Evolutionary conservation across 2,113 vertebrate genomes (phyloP), one percentile per base, ranked within the genome.

Genomic region (Echinops telfairi): DNA sequence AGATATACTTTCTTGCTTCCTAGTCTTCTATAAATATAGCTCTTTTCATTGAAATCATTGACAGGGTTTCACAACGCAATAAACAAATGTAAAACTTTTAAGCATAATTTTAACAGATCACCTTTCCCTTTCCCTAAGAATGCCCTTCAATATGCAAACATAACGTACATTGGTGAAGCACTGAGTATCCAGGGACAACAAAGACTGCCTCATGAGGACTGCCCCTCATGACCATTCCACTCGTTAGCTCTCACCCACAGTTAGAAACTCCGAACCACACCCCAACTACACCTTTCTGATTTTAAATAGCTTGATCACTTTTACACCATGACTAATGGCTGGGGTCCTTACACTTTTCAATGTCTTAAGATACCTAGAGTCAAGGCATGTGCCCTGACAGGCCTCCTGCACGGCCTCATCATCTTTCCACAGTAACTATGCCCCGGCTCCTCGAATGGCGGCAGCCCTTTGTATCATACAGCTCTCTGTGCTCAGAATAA

Each of bases 61-160:
- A 68, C n/a, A 86, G 27, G 22, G 73, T 83, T 90, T 93, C 70
- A 93, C 71, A 84, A 83, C 92, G 76, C 19, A 89, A 92, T 86
- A 91, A 77, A 87, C 58, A 90, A 82, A 47, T 14, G 94, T 40
- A 87, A 90, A 83, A 88, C 36, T 77, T 23, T 23, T 76, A 68
- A 89, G 94, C 7, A 71, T 81, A 77, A 70, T 38, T 80, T 91
- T 43, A 73, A 53, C 71, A 89, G 33, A 64, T 47, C n/a, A n/a
- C n/a, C n/a, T n/a, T n/a, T 66, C 90, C 8, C 57, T 43, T 93
- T 75, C 4, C 20, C 68, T 31, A 79, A 81, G 43, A 70, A 40
- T 22, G 36, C 17, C 16, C n/a, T 20, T 71, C 64, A 87, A 53
- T 17, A 27, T 87, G 31, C n/a, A 84, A 92, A 85, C 7, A 90